Evolutionary conservation across 2,888 invertebrate species (phyloP).

Genomic region (Phalera bucephala): DNA sequence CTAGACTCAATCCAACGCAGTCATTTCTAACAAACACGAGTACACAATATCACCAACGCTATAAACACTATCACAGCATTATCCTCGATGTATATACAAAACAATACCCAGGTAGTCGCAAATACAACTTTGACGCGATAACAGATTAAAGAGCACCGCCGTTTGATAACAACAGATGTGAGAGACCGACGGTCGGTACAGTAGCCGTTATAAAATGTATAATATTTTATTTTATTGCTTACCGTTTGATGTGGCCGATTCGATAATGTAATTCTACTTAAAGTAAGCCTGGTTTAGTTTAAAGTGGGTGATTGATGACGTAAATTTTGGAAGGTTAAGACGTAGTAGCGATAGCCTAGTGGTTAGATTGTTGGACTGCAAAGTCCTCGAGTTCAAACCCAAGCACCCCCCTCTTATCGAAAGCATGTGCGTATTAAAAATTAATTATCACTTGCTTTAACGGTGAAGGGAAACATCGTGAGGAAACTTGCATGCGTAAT

Average conservation of each 20-base stretch:
- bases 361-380: no score
- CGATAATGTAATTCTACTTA: constrained; percentile 31
- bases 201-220: constrained; percentile 56
- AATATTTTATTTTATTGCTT: constrained; percentile 47
- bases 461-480: no score
- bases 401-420: no score
- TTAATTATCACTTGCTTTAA: no score
- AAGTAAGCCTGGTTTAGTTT: constrained; percentile 2
- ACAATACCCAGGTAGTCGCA: constrained; percentile 65
- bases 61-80: constrained; percentile 5
- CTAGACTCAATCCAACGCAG: no score
- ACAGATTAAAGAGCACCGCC: constrained; percentile 57
- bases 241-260: constrained; percentile 54
- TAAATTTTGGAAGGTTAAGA: background rate
- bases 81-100: constrained; percentile 10
- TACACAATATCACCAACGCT: background rate
- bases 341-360: no score
- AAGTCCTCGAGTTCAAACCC: no score
- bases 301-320: constrained; percentile 9
- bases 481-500: no score
- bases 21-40: no score
- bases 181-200: constrained; percentile 55
- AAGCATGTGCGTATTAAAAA: no score
- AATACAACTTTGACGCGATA: constrained; percentile 61
- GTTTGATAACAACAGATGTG: constrained; percentile 53